Base-by-base conservation (phyloP, 1,140 invertebrate species). In the Euura saliciscinereae region DNA sequence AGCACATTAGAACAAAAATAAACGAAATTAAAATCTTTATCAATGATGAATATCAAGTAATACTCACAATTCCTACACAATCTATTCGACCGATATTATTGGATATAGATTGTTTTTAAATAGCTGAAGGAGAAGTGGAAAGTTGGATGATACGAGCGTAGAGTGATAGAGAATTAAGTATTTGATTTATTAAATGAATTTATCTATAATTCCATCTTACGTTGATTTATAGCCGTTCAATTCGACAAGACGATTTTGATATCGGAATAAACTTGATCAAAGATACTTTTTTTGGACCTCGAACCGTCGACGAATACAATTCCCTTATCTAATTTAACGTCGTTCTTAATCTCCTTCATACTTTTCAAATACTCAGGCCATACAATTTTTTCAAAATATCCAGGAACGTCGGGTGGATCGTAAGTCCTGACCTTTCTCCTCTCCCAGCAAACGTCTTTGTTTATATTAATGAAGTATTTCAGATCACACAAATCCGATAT, bases 341-440 rank as follows among this genome's bases (percentile, higher is more conserved):
- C 70, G 45, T 70, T 69, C 28, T 77, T 45, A 45, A 89, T 77
- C 80, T 84, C 79, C 0, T 74, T 59, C 70, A 77, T 78, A 46
- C 88, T 73, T 68, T 79, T 85, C 43, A 89, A 71, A 80, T 93
- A 93, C 76, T 93, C 91, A 0, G 94, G 94, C 94, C 94, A 96
- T 1, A 94, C 93, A 75, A 91, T 91, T 46, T 86, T 85, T 13
- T 96, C 93, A 83, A 96, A 95, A 87, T 96, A 96, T 2, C 93
- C 93, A 3, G 91, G 91, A 5, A 93, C 89, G 86, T 96, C 94
- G 5, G 94, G 93, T 13, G 94, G 94, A 73, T 93, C 90, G 79
- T 96, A 96, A 10, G 85, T 79, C 5, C 94, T 87, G n/a, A 80
- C 80, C 42, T 82, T 79, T 70, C 94, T 89, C 67, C 94, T 86